phyloP scores from a whole-genome alignment of 1,140 invertebrate species.

The Bicyclus anynana region DNA sequence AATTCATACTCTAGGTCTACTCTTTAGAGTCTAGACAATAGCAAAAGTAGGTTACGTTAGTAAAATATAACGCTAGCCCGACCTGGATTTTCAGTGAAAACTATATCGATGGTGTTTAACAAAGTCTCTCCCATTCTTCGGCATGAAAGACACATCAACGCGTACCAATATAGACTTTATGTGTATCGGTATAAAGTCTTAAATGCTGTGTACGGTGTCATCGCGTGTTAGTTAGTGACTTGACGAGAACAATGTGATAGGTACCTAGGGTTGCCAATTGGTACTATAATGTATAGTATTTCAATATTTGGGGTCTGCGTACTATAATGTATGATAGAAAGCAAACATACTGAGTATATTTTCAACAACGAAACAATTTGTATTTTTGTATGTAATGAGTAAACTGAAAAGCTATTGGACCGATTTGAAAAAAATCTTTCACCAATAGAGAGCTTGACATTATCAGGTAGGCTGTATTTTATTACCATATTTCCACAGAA shows the following conservation, averaged over 20 bases:
- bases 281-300: too few relatives aligned
- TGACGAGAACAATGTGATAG: conserved; percentile 12
- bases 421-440: too few relatives aligned
- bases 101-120: conserved; percentile 26
- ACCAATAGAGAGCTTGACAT: too few relatives aligned
- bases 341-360: too few relatives aligned
- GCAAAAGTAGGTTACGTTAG: neutral
- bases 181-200: conserved; percentile 5
- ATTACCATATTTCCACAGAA: too few relatives aligned
- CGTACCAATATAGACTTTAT: conserved; percentile 8
- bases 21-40: neutral
- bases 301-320: too few relatives aligned
- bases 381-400: too few relatives aligned
- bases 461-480: too few relatives aligned
- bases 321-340: too few relatives aligned
- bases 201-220: neutral
- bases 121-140: conserved; percentile 20
- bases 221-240: conserved; percentile 17
- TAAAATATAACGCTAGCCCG: conserved; percentile 13
- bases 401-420: too few relatives aligned
- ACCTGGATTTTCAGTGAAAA: conserved; percentile 23
- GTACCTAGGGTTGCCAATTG: neutral
- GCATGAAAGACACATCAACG: conserved; percentile 12
- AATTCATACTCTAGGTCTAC: neutral
- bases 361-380: too few relatives aligned